Conservation (phyloP, 2,113 vertebrate species). For the Lamprotornis superbus region DNA sequence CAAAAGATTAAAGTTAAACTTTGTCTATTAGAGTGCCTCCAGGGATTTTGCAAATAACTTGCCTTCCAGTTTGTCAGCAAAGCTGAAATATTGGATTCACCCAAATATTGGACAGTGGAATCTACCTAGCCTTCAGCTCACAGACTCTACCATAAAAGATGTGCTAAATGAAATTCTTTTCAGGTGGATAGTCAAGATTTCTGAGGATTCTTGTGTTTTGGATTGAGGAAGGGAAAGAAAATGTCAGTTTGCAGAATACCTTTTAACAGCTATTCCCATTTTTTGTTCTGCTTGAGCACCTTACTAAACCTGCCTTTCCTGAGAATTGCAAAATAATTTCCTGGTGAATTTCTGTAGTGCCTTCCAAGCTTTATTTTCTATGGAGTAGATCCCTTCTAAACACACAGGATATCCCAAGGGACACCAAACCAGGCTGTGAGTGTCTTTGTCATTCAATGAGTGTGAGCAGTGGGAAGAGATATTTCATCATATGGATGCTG, state of each 20-base stretch:
- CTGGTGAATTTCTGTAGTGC: neutral
- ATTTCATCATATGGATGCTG: neutral
- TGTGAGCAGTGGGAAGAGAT: neutral
- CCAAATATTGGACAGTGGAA: rapidly evolving
- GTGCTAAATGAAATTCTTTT: neutral
- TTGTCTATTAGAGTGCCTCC: neutral
- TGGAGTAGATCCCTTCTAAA: neutral
- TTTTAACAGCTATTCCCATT: neutral
- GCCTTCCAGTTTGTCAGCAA: neutral
- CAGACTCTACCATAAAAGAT: neutral
- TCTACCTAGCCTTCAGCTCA: neutral
- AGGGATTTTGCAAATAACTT: neutral
- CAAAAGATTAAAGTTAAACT: neutral
- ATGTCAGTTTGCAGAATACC: neutral
- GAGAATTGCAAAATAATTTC: neutral
- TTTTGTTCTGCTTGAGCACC: neutral
- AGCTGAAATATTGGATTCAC: neutral
- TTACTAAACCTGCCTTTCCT: neutral
- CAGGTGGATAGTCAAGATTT: neutral
- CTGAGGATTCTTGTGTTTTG: neutral
- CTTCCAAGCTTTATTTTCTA: neutral
- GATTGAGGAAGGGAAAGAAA: neutral
- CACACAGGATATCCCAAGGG: neutral
- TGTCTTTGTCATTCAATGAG: neutral
- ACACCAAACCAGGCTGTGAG: neutral